Evolutionary conservation across 2,888 invertebrate genomes (phyloP).

Genomic region (Drosophila peninsularis): DNA sequence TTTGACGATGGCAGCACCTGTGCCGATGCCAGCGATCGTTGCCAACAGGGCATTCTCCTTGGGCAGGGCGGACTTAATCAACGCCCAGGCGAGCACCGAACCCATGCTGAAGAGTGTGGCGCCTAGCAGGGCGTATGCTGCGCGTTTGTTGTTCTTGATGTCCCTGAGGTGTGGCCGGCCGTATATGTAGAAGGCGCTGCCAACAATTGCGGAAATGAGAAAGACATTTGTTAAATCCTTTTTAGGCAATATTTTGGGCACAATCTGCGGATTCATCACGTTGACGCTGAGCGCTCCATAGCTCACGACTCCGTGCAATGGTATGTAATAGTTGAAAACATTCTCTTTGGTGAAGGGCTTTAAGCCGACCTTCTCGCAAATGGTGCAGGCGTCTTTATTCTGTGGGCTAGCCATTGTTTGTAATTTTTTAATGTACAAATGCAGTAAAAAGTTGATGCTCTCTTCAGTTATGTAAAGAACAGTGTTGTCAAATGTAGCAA

Average conservation of each 20-base stretch:
- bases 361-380: conserved; percentile 84
- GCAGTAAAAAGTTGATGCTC: conserved; percentile 48
- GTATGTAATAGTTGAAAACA: conserved; percentile 90
- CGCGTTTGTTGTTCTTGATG: conserved; percentile 87
- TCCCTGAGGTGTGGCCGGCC: conserved; percentile 90
- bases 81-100: conserved; percentile 94
- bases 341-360: conserved; percentile 90
- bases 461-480: conserved; percentile 67
- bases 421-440: conserved; percentile 47
- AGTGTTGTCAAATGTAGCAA: conserved; percentile 51
- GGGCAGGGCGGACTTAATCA: conserved; percentile 90
- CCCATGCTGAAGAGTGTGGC: conserved; percentile 94
- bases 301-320: conserved; percentile 89
- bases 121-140: conserved; percentile 89
- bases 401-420: conserved; percentile 71
- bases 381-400: conserved; percentile 71
- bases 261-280: conserved; percentile 93
- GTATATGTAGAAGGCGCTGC: conserved; percentile 93
- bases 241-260: conserved; percentile 87
- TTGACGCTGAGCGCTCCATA: conserved; percentile 92
- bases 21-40: conserved; percentile 81
- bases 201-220: conserved; percentile 91
- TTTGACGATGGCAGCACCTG: conserved; percentile 83
- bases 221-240: conserved; percentile 92
- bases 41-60: conserved; percentile 77